Evolutionary conservation across 2,888 invertebrate species (phyloP).

Genomic region (Eugnorisma glareosa): DNA sequence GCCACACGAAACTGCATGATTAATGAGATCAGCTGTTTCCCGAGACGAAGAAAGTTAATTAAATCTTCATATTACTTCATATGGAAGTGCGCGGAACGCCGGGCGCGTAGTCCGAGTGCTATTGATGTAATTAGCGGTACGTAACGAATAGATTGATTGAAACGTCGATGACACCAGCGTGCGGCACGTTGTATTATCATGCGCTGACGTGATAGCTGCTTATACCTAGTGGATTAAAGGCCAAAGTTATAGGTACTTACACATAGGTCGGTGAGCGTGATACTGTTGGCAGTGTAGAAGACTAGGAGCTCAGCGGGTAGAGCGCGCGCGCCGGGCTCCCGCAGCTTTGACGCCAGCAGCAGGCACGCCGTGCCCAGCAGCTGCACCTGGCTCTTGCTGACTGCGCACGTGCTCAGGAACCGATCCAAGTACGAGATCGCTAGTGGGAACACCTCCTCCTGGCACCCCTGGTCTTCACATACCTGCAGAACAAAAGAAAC

Average conservation of each 20-base stretch:
- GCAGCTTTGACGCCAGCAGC: constrained; percentile 97
- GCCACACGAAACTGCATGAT: constrained; percentile 77
- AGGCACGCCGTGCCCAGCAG: constrained; percentile 97
- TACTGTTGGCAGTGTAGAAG: constrained; percentile 98
- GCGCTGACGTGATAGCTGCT: constrained; percentile 28
- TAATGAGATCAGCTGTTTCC: constrained; percentile 85
- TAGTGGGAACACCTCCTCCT: constrained; percentile 98
- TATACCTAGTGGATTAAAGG: constrained; percentile 25
- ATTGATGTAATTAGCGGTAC: constrained; percentile 57
- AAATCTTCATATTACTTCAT: constrained; percentile 76
- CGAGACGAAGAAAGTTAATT: constrained; percentile 80
- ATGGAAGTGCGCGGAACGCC: constrained; percentile 43
- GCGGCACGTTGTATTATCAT: constrained; percentile 28
- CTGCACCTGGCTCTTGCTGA: constrained; percentile 96
- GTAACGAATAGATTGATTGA: constrained; percentile 39
- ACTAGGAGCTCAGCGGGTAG: constrained; percentile 95
- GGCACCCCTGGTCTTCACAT: constrained; percentile 97
- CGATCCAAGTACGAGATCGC: constrained; percentile 98
- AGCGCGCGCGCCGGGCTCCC: constrained; percentile 94
- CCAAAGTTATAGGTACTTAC: constrained; percentile 91
- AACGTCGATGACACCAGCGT: constrained; percentile 29
- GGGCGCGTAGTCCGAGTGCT: constrained; percentile 38
- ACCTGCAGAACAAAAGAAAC: constrained; percentile 91
- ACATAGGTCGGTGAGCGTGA: constrained; percentile 95
- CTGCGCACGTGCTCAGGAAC: constrained; percentile 95